Conservation (phyloP, 2,888 invertebrate species). For the Eupeodes luniger region DNA sequence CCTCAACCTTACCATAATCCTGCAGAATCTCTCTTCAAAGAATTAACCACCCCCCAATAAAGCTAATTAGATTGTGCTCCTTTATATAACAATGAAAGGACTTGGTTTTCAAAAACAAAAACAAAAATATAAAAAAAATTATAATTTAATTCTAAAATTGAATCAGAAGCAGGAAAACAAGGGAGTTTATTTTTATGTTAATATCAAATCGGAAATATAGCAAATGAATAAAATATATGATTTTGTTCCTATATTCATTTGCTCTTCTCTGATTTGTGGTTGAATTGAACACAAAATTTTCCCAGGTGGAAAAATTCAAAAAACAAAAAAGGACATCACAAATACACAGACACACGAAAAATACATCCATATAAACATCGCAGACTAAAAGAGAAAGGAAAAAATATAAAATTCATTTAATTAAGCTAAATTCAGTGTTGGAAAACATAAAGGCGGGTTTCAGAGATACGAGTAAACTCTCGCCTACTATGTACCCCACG, state of each 20-base stretch:
- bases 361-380: not conserved
- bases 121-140: slow-evolving; percentile 6
- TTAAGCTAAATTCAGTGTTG: slow-evolving; percentile 28
- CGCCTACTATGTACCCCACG: too few species aligned
- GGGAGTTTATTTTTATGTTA: not conserved
- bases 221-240: slow-evolving; percentile 54
- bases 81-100: slow-evolving; percentile 46
- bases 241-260: not conserved
- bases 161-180: not conserved
- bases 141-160: slow-evolving; percentile 51
- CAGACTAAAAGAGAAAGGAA: not conserved
- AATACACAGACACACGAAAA: not conserved
- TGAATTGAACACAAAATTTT: slow-evolving; percentile 10
- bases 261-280: slow-evolving; percentile 31
- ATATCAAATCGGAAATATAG: slow-evolving; percentile 27
- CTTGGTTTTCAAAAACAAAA: not conserved
- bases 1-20: not conserved
- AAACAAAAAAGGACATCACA: not conserved
- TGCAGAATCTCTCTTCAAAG: slow-evolving; percentile 51
- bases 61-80: slow-evolving; percentile 64
- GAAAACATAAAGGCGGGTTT: not conserved
- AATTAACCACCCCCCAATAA: slow-evolving; percentile 48
- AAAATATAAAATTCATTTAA: slow-evolving; percentile 46
- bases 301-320: not conserved
- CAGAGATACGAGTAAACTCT: not conserved